A percentile compares a stretch with the other conserved stretches of the same genome.
These are phyloP conservation scores for Myripristis jacobus DNA, from an alignment of 2,797 vertebrate species.

Conservation along the genomic window DNA sequence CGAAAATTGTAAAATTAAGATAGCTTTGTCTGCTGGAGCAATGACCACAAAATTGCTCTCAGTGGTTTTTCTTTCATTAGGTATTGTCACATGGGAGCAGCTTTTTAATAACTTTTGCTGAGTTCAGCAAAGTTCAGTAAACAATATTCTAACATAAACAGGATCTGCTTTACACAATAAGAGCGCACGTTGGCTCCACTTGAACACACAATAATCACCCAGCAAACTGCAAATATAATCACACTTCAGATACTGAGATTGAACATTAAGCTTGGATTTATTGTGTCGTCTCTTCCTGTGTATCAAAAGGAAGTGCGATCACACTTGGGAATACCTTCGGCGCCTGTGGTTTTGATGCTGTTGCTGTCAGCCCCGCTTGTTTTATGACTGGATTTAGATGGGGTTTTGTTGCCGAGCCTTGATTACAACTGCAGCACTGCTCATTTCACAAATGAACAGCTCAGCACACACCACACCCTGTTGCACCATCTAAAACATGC, in stretches of 20 bases:
- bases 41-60: constrained; percentile 24
- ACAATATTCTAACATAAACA: not conserved
- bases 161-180: not conserved
- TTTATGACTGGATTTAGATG: constrained; percentile 68
- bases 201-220: not conserved
- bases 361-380: constrained; percentile 54
- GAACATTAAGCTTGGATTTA: constrained; percentile 39
- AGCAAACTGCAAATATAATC: constrained; percentile 12
- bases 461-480: constrained; percentile 57
- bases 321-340: constrained; percentile 41
- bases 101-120: not conserved
- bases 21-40: constrained; percentile 23
- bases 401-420: constrained; percentile 59
- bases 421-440: constrained; percentile 67
- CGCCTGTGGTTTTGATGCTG: constrained; percentile 47
- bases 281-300: constrained; percentile 32
- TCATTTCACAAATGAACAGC: constrained; percentile 77
- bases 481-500: constrained; percentile 40
- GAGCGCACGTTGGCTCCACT: not conserved
- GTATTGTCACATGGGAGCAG: not conserved
- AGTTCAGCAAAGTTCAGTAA: not conserved
- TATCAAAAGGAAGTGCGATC: constrained; percentile 48
- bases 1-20: constrained; percentile 35
- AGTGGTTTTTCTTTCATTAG: constrained; percentile 21
- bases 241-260: constrained; percentile 11